A percentile compares a stretch with the other conserved stretches of the same genome.
Evolutionary conservation across 2,888 invertebrate species (phyloP).

Genomic region (Leistus spinibarbis): DNA sequence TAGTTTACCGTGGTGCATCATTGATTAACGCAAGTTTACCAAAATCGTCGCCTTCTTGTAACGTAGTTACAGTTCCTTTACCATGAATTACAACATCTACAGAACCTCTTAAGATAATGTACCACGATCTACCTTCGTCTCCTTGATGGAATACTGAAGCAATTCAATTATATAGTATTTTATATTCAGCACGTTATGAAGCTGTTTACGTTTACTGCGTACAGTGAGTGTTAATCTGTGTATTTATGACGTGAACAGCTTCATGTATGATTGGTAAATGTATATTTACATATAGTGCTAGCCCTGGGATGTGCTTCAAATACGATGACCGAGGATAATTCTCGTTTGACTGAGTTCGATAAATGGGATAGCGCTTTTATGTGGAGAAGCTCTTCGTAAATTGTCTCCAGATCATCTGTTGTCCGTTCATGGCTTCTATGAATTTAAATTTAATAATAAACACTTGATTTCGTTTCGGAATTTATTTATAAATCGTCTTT

Average conservation of each 20-base stretch:
- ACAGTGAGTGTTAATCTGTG: too few species aligned
- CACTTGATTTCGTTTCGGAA: not conserved
- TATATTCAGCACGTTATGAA: too few species aligned
- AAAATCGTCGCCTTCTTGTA: conserved; percentile 86
- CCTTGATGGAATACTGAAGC: conserved; percentile 84
- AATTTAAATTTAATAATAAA: conserved; percentile 17
- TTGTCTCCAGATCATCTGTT: conserved; percentile 78
- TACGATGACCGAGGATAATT: conserved; percentile 77
- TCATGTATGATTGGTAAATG: not conserved
- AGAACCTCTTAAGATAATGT: conserved; percentile 80
- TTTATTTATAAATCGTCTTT: not conserved
- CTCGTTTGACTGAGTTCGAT: conserved; percentile 80
- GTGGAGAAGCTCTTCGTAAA: conserved; percentile 82
- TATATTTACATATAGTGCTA: conserved; percentile 74
- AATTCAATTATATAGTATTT: too few species aligned
- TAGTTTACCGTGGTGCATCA: conserved; percentile 76
- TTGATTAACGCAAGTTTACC: conserved; percentile 85
- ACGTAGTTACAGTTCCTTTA: conserved; percentile 80
- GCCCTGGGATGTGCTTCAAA: conserved; percentile 80
- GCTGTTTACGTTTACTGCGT: too few species aligned
- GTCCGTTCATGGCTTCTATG: conserved; percentile 75
- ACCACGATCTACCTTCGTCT: conserved; percentile 84
- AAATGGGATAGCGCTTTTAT: conserved; percentile 81
- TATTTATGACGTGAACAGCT: not conserved
- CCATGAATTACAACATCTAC: conserved; percentile 85